Percentiles rank a stretch among this genome's conserved stretches.
phyloP scores from a whole-genome alignment of 2,888 invertebrate genomes.

The Eledona agricola region DNA sequence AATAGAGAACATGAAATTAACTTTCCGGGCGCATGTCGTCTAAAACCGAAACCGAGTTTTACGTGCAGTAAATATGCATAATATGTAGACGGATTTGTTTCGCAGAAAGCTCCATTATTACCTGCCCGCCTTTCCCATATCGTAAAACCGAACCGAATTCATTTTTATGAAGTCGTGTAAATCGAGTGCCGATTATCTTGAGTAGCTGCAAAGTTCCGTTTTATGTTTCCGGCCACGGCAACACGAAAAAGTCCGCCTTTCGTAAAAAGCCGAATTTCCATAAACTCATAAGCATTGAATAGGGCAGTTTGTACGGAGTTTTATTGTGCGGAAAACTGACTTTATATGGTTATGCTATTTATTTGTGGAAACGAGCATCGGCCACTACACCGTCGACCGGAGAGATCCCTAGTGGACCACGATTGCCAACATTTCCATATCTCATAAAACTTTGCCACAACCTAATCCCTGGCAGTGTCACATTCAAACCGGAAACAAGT shows the following conservation, averaged over 20 bases:
- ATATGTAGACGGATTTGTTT: background rate
- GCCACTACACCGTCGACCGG: slow-evolving; percentile 35
- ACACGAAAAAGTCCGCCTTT: background rate
- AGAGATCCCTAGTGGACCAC: slow-evolving; percentile 49
- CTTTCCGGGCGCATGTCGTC: slow-evolving; percentile 17
- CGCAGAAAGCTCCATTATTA: no score
- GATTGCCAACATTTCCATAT: slow-evolving; percentile 59
- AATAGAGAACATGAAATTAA: slow-evolving; percentile 23
- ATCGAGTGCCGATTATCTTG: no score
- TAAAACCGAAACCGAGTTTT: background rate
- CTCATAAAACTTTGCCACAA: slow-evolving; percentile 58
- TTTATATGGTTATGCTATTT: slow-evolving; percentile 56
- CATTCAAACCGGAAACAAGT: slow-evolving; percentile 39
- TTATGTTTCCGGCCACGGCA: slow-evolving; percentile 1
- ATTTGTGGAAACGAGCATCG: slow-evolving; percentile 50
- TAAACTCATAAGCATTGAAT: slow-evolving; percentile 58
- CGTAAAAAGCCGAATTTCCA: slow-evolving; percentile 52
- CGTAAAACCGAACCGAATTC: no score
- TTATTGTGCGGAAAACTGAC: slow-evolving; percentile 59
- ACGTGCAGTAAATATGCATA: background rate
- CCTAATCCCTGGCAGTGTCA: slow-evolving; percentile 49
- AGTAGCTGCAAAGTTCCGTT: no score
- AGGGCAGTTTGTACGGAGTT: slow-evolving; percentile 58
- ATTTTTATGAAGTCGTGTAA: no score
- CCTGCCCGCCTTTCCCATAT: no score